phyloP scores from a whole-genome alignment of 2,888 invertebrate species.

The Brenthis ino region DNA sequence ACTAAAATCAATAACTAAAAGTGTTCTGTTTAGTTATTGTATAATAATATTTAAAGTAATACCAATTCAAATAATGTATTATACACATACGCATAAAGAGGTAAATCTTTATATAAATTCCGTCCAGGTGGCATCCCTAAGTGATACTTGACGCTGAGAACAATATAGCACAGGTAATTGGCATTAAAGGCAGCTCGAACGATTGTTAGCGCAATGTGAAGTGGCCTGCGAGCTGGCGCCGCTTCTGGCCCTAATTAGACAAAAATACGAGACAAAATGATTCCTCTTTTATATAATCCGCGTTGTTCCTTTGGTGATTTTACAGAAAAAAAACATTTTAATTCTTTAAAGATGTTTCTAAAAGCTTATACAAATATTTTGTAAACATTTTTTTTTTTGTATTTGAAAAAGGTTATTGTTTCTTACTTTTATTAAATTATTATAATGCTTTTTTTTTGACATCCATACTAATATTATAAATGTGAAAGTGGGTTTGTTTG shows the following conservation, averaged over 20 bases:
- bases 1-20: no score
- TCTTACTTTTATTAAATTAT: no score
- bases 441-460: no score
- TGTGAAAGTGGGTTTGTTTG: no score
- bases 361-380: not conserved
- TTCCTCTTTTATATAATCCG: slow-evolving; percentile 36
- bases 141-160: slow-evolving; percentile 61
- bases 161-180: slow-evolving; percentile 69
- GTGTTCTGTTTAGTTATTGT: no score
- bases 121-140: slow-evolving; percentile 40
- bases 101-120: not conserved
- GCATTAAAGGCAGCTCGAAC: slow-evolving; percentile 64
- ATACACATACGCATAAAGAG: not conserved
- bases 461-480: no score
- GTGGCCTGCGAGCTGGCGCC: slow-evolving; percentile 46
- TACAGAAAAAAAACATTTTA: slow-evolving; percentile 1
- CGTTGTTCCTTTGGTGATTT: slow-evolving; percentile 17
- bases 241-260: slow-evolving; percentile 60
- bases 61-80: not conserved
- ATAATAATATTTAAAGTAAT: not conserved
- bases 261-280: slow-evolving; percentile 56
- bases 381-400: slow-evolving; percentile 3
- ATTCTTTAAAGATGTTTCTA: not conserved
- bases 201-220: slow-evolving; percentile 59
- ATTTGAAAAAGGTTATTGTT: not conserved